Evolutionary conservation across 1,140 invertebrate species (phyloP).

Genomic region (Platyscapa corneri): DNA sequence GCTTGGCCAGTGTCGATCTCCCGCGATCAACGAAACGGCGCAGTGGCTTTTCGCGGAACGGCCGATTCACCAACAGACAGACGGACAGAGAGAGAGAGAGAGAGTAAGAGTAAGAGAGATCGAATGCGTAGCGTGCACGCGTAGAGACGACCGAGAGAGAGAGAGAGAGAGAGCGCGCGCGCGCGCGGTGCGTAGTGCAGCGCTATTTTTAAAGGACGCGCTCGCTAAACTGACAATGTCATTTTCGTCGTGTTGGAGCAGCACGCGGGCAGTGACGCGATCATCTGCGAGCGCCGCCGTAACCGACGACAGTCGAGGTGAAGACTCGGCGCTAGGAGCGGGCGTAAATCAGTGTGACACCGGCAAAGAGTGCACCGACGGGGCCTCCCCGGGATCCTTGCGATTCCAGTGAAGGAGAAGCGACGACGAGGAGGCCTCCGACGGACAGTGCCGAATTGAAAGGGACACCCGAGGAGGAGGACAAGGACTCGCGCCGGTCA

Average conservation of each 20-base stretch:
- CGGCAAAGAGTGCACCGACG: conserved; percentile 36
- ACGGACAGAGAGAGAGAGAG: not conserved
- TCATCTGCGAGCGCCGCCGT: not conserved
- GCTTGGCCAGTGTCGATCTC: not conserved
- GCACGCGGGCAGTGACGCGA: too few species aligned
- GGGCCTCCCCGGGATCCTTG: not conserved
- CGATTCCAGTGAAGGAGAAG: not conserved
- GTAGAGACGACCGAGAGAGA: too few species aligned
- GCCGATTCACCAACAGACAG: too few species aligned
- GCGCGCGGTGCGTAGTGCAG: not conserved
- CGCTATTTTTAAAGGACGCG: conserved; percentile 40
- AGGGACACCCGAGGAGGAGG: too few species aligned
- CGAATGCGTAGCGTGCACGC: too few species aligned
- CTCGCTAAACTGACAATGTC: too few species aligned
- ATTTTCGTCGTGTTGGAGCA: too few species aligned
- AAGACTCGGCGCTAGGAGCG: not conserved
- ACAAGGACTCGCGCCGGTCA: too few species aligned
- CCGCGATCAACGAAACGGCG: not conserved
- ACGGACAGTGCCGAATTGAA: not conserved
- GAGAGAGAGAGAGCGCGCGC: not conserved
- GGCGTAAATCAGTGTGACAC: not conserved
- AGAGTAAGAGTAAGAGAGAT: conserved; percentile 18
- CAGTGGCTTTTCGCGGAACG: not conserved
- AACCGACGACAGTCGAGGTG: not conserved
- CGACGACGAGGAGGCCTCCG: too few species aligned